phyloP scores from a whole-genome alignment of 2,797 vertebrate species.

The Cyclura pinguis region DNA sequence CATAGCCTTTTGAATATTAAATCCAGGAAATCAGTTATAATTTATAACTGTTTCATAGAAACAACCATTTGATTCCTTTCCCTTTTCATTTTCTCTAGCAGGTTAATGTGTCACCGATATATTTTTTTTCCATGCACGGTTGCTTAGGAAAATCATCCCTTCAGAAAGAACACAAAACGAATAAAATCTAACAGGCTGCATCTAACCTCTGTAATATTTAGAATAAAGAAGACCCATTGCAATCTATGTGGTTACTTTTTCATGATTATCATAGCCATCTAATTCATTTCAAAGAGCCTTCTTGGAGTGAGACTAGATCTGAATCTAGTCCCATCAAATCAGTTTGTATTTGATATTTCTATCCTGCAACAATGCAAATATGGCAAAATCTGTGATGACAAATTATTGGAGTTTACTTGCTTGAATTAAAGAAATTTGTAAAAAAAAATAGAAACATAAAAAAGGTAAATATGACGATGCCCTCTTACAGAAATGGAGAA shows the following conservation, averaged over 20 bases:
- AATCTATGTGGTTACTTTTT: neutral
- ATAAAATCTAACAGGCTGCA: conserved; percentile 38
- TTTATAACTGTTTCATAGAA: conserved; percentile 47
- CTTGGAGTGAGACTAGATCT: neutral
- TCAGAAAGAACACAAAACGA: conserved; percentile 51
- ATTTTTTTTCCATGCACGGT: conserved; percentile 45
- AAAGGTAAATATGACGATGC: neutral
- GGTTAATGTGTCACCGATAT: conserved; percentile 52
- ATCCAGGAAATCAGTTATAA: conserved; percentile 39
- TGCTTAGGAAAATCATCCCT: conserved; percentile 37
- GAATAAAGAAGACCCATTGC: neutral
- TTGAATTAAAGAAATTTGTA: neutral
- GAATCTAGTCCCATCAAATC: neutral
- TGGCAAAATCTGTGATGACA: neutral
- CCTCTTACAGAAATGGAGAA: neutral
- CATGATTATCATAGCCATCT: neutral
- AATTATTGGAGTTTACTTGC: conserved; percentile 10
- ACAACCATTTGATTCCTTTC: conserved; percentile 31
- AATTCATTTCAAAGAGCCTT: neutral
- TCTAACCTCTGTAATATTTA: neutral
- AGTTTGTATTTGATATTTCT: conserved; percentile 42
- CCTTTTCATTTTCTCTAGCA: conserved; percentile 38
- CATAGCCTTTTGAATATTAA: conserved; percentile 41
- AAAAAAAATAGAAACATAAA: neutral
- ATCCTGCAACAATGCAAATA: conserved; percentile 11